Conservation (phyloP, 2,888 invertebrate species). For the Thymelicus sylvestris region DNA sequence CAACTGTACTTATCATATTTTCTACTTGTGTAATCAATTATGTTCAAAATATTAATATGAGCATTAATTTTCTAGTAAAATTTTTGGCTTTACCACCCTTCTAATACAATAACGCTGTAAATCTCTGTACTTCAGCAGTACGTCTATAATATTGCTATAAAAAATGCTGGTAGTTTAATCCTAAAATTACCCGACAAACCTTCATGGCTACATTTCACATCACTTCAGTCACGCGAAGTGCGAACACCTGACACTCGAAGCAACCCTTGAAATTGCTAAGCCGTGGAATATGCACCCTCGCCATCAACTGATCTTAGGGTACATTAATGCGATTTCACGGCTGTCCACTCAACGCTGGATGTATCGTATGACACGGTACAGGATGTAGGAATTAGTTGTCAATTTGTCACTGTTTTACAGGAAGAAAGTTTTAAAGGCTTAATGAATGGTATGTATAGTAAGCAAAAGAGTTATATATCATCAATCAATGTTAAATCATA, state of each 20-base stretch:
- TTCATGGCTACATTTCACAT: background rate
- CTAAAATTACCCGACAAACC: background rate
- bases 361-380: slow-evolving; percentile 10
- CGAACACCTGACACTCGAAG: slow-evolving; percentile 9
- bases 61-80: too few relatives aligned
- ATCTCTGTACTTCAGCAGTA: too few relatives aligned
- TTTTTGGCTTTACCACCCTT: too few relatives aligned
- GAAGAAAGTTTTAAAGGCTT: background rate
- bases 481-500: too few relatives aligned
- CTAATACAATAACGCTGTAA: too few relatives aligned
- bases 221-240: background rate
- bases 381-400: slow-evolving; percentile 4
- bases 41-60: too few relatives aligned
- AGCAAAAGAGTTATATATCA: background rate
- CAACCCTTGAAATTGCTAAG: slow-evolving; percentile 13
- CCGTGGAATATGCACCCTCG: background rate
- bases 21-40: too few relatives aligned
- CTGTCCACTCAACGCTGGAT: background rate
- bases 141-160: too few relatives aligned
- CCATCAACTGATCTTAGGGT: background rate
- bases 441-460: background rate
- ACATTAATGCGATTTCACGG: slow-evolving; percentile 15
- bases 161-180: too few relatives aligned
- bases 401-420: background rate
- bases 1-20: too few relatives aligned